phyloP scores from a whole-genome alignment of 2,797 vertebrate genomes.

The Cirrhinus mrigala region DNA sequence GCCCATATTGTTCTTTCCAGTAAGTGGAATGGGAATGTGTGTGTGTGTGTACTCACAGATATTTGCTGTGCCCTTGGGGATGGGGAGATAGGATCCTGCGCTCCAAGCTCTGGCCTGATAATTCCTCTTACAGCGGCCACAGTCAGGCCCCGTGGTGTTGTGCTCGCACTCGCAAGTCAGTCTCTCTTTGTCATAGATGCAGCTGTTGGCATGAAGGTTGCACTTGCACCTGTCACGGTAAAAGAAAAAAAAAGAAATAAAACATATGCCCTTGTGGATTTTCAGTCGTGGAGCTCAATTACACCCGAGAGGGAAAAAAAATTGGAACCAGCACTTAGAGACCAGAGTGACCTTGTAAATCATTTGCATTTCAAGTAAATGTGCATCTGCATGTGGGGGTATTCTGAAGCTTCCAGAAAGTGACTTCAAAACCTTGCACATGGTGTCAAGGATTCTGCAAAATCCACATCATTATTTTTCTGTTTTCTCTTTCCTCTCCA shows the following conservation, averaged over 20 bases:
- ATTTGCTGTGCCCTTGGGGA: constrained; percentile 98
- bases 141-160: constrained; percentile 98
- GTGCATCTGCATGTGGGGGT: constrained; percentile 27
- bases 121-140: constrained; percentile 96
- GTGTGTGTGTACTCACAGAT: constrained; percentile 88
- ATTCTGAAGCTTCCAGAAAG: constrained; percentile 16
- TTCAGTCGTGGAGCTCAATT: constrained; percentile 50
- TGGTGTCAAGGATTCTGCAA: constrained; percentile 47
- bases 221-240: constrained; percentile 90
- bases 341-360: constrained; percentile 56
- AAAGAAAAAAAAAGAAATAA: constrained; percentile 53
- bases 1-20: constrained; percentile 40
- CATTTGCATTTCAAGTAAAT: constrained; percentile 58
- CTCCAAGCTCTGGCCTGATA: constrained; percentile 97
- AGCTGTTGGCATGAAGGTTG: constrained; percentile 98
- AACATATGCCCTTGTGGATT: constrained; percentile 51
- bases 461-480: constrained; percentile 60
- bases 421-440: constrained; percentile 39
- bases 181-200: constrained; percentile 93
- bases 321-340: constrained; percentile 49
- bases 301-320: constrained; percentile 17
- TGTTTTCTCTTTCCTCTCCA: constrained; percentile 2
- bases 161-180: constrained; percentile 97
- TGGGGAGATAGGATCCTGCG: constrained; percentile 95
- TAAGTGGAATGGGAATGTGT: constrained; percentile 41